These are phyloP conservation scores for Nettapus auritus DNA, from an alignment of 2,113 vertebrate species.

Conservation along the genomic window DNA sequence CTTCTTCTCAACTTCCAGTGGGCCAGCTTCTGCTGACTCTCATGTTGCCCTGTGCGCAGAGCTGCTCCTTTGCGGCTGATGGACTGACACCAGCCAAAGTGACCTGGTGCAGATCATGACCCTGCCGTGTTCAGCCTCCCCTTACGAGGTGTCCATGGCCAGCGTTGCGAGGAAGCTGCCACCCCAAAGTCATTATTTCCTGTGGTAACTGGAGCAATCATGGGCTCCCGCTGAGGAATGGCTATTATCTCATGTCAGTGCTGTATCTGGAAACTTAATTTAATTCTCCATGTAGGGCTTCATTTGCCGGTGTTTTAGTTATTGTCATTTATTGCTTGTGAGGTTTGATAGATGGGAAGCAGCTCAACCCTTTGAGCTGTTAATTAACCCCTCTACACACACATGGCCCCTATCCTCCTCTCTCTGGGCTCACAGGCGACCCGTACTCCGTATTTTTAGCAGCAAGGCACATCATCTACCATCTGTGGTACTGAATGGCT, in stretches of 20 bases:
- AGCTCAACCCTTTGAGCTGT: constrained; percentile 69
- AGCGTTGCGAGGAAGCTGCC: neutral
- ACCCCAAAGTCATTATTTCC: constrained; percentile 62
- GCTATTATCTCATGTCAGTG: constrained; percentile 43
- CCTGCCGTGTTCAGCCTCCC: neutral
- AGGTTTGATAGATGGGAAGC: constrained; percentile 63
- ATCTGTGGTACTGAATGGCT: constrained; percentile 42
- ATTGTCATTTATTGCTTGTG: constrained; percentile 67
- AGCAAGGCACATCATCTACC: constrained; percentile 43
- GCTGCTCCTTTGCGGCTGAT: constrained; percentile 29
- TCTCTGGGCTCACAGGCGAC: neutral
- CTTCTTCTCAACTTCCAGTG: fast-evolving
- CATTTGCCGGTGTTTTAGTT: constrained; percentile 68
- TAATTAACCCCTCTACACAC: constrained; percentile 68
- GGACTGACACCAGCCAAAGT: constrained; percentile 46
- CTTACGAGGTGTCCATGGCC: neutral
- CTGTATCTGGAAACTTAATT: constrained; percentile 66
- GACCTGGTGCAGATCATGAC: constrained; percentile 32
- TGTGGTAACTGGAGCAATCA: constrained; percentile 51
- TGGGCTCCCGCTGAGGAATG: constrained; percentile 34
- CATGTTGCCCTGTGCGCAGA: fast-evolving
- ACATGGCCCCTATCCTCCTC: constrained; percentile 21
- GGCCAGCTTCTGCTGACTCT: neutral
- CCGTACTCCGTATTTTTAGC: constrained; percentile 49
- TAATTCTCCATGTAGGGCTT: constrained; percentile 62